Conservation (phyloP, 1,140 invertebrate genomes). For the Euschistus heros region DNA sequence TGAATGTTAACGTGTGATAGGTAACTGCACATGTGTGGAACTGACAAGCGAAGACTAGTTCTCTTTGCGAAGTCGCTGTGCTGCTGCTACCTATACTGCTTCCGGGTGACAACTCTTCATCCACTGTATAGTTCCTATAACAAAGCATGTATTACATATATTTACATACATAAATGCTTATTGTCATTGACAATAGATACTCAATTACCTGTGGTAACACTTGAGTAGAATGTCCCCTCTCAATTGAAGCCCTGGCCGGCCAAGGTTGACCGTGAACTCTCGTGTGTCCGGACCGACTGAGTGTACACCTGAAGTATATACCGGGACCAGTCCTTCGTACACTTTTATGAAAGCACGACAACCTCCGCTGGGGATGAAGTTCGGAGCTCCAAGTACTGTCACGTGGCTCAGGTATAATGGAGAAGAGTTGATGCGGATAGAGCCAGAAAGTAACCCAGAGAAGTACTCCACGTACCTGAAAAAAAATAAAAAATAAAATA, state of each 20-base stretch:
- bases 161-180: background rate
- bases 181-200: background rate
- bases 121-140: constrained; percentile 28
- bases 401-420: constrained; percentile 78
- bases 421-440: constrained; percentile 73
- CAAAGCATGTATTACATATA: background rate
- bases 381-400: constrained; percentile 68
- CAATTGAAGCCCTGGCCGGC: constrained; percentile 59
- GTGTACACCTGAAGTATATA: constrained; percentile 76
- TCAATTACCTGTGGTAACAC: constrained; percentile 60
- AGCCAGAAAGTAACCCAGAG: constrained; percentile 75
- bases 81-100: constrained; percentile 24
- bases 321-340: constrained; percentile 73
- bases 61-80: constrained; percentile 33
- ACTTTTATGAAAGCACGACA: constrained; percentile 72
- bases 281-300: constrained; percentile 48
- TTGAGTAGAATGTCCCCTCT: constrained; percentile 82
- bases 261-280: constrained; percentile 60
- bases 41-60: constrained; percentile 67
- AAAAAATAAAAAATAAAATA: constrained; percentile 2
- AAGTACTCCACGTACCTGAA: constrained; percentile 80
- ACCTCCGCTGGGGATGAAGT: constrained; percentile 42
- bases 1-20: constrained; percentile 70
- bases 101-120: constrained; percentile 22
- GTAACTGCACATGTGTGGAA: constrained; percentile 87